Evolutionary conservation across 2,888 invertebrate genomes (phyloP).

Genomic region (Dolichopus griseipennis): DNA sequence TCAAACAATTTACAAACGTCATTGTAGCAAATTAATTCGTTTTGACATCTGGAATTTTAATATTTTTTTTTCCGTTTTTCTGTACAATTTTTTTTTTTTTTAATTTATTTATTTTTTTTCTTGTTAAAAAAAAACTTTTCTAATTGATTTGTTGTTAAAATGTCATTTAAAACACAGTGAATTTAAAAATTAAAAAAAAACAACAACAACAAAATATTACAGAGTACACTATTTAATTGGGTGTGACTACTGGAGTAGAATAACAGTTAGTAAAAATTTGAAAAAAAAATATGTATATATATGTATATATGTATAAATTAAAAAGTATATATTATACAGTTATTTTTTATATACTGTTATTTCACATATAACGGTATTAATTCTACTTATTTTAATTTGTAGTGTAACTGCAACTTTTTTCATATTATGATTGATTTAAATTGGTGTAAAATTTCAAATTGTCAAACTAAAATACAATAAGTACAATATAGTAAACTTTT

Average conservation of each 20-base stretch:
- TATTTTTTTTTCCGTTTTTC: background rate
- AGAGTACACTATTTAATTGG: background rate
- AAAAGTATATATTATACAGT: background rate
- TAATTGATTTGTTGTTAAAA: background rate
- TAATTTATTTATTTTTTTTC: too few species aligned
- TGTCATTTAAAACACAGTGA: background rate
- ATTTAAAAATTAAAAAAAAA: too few species aligned
- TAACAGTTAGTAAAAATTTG: background rate
- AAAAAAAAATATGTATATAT: too few species aligned
- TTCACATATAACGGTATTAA: background rate
- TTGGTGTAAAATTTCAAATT: background rate
- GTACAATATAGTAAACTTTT: too few species aligned
- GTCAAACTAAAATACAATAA: background rate
- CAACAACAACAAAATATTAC: too few species aligned
- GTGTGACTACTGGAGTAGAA: background rate
- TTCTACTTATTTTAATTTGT: background rate
- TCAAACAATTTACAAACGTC: background rate
- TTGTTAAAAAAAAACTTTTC: background rate
- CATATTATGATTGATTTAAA: background rate
- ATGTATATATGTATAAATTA: background rate
- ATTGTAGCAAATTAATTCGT: background rate
- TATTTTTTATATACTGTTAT: background rate
- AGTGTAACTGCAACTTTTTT: background rate
- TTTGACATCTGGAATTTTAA: background rate
- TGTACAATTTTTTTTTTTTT: background rate